Conservation (phyloP, 1,140 invertebrate species). For the Gryon sp. region DNA sequence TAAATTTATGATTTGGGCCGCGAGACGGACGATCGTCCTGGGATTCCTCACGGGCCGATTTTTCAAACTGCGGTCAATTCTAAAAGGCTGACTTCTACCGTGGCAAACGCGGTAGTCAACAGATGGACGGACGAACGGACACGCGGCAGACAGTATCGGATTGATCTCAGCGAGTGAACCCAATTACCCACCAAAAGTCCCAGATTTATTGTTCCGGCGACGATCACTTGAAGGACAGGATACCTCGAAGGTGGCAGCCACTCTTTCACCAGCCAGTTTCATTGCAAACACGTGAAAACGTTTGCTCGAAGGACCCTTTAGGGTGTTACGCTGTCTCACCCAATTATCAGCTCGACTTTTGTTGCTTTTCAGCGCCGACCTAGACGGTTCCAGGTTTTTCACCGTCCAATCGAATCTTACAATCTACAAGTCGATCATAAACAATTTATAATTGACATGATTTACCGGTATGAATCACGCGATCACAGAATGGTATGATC, state of each 20-base stretch:
- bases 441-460: conserved; percentile 78
- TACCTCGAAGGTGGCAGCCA: conserved; percentile 72
- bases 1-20: conserved; percentile 50
- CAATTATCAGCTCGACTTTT: conserved; percentile 74
- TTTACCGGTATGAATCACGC: conserved; percentile 68
- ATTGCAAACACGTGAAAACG: conserved; percentile 50
- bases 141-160: conserved; percentile 78
- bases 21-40: conserved; percentile 17
- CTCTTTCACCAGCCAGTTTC: conserved; percentile 68
- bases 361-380: conserved; percentile 15
- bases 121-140: conserved; percentile 74
- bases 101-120: conserved; percentile 63
- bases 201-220: conserved; percentile 78
- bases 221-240: conserved; percentile 71
- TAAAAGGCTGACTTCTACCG: conserved; percentile 39
- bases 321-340: conserved; percentile 73
- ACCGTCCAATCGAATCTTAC: conserved; percentile 33
- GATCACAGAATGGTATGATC: conserved; percentile 57
- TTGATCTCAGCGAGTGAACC: conserved; percentile 79
- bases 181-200: conserved; percentile 77
- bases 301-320: conserved; percentile 28
- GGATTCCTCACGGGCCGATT: conserved; percentile 17
- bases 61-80: conserved; percentile 28
- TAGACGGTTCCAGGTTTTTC: conserved; percentile 12
- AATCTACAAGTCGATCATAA: conserved; percentile 70